Conservation (phyloP, 2,888 invertebrate species). For the Dexiosoma caninum region DNA sequence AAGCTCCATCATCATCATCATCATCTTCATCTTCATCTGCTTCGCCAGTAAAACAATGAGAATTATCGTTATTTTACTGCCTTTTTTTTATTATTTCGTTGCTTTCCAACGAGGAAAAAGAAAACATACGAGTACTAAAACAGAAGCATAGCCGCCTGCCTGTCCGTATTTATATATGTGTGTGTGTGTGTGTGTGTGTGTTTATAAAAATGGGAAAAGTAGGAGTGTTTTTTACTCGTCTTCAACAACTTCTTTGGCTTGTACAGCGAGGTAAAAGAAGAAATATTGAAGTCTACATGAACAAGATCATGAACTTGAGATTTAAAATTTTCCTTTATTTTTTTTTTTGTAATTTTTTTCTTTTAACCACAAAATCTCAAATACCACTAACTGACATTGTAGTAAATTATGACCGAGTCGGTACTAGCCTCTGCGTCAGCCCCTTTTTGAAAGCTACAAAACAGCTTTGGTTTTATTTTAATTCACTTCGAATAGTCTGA, state of each 20-base stretch:
- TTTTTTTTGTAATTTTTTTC: conserved; percentile 19
- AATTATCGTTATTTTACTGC: conserved; percentile 13
- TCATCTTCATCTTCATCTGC: background rate
- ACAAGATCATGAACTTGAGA: conserved; percentile 70
- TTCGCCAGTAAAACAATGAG: conserved; percentile 28
- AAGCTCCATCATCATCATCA: conserved; percentile 39
- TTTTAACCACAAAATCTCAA: conserved; percentile 39
- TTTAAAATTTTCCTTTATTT: no score
- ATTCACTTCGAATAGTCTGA: background rate
- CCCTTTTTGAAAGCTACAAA: background rate
- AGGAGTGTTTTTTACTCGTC: conserved; percentile 44
- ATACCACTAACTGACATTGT: conserved; percentile 57
- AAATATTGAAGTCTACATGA: conserved; percentile 58
- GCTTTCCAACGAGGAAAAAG: background rate
- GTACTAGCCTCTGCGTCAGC: background rate
- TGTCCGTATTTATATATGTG: background rate
- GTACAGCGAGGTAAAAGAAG: background rate
- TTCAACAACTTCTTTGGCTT: background rate
- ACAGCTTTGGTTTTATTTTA: no score
- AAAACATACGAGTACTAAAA: conserved; percentile 15
- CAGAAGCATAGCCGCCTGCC: conserved; percentile 63
- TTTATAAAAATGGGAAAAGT: conserved; percentile 28
- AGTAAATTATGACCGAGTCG: conserved; percentile 45
- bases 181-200: background rate
- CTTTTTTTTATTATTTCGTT: background rate